Evolutionary conservation across 37 sponge, comb jelly and placozoan genomes (phyloP).

Genomic region (Ephydatia muelleri): DNA sequence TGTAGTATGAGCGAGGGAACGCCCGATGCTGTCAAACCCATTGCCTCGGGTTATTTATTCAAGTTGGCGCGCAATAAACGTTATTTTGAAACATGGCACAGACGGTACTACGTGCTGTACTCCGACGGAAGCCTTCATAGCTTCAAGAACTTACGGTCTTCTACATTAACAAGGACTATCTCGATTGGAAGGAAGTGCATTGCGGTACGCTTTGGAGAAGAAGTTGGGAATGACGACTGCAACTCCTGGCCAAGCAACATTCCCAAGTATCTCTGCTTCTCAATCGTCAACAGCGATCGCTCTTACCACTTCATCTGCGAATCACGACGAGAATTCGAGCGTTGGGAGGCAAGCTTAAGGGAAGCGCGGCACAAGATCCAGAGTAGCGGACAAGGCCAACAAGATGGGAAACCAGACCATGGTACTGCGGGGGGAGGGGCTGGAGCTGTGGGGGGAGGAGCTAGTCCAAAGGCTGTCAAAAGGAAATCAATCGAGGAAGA

Average conservation of each 20-base stretch:
- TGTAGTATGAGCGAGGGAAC: background rate
- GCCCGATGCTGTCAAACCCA: background rate
- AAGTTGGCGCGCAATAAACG: conserved; percentile 41
- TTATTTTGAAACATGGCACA: conserved; percentile 29
- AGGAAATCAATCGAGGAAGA: background rate
- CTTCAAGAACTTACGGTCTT: conserved; percentile 22
- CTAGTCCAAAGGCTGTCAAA: background rate
- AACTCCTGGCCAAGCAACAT: conserved; percentile 31
- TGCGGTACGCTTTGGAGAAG: conserved; percentile 30
- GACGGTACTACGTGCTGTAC: conserved; percentile 43
- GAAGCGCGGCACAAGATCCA: background rate
- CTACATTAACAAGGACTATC: background rate
- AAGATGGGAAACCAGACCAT: background rate
- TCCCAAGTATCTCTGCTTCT: conserved; percentile 19
- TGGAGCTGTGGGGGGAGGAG: background rate
- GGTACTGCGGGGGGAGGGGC: background rate
- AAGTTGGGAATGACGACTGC: conserved; percentile 36
- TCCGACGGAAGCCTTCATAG: conserved; percentile 35
- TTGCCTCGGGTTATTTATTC: conserved; percentile 30
- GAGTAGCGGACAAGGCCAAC: background rate
- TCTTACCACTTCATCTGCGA: conserved; percentile 44
- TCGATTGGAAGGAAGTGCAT: conserved; percentile 28
- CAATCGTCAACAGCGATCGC: conserved; percentile 41
- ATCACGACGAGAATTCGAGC: conserved; percentile 13
- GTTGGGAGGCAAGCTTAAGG: conserved; percentile 10